These are phyloP conservation scores for Xylocampa areola DNA, from an alignment of 2,888 invertebrate species.

Conservation along the genomic window DNA sequence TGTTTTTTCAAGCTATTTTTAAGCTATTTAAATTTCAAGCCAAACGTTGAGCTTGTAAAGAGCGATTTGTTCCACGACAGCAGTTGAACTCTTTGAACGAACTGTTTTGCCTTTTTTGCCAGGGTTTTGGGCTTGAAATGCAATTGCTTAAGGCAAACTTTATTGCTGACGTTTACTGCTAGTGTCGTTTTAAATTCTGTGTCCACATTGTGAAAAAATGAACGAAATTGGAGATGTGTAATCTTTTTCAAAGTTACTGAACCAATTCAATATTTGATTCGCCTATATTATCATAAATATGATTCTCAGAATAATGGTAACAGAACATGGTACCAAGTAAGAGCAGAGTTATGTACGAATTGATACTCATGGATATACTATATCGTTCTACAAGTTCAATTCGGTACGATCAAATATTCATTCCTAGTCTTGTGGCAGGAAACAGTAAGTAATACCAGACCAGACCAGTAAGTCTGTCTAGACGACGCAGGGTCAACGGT, in stretches of 20 bases:
- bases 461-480: constrained; percentile 56
- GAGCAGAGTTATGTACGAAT: constrained; percentile 1
- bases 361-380: constrained; percentile 14
- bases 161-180: constrained; percentile 48
- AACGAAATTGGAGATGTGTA: constrained; percentile 17
- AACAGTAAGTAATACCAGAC: constrained; percentile 53
- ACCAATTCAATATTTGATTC: constrained; percentile 16
- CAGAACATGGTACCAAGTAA: background rate
- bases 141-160: constrained; percentile 45
- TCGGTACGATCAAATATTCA: constrained; percentile 47
- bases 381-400: constrained; percentile 17
- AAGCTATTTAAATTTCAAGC: constrained; percentile 73
- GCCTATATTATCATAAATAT: too few relatives aligned
- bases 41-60: constrained; percentile 67
- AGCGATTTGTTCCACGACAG: constrained; percentile 67
- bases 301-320: too few relatives aligned
- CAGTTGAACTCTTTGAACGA: constrained; percentile 53
- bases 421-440: constrained; percentile 44
- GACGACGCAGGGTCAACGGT: constrained; percentile 60
- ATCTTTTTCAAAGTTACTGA: constrained; percentile 25
- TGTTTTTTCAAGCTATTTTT: constrained; percentile 62
- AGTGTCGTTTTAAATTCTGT: constrained; percentile 44
- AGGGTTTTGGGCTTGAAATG: constrained; percentile 50
- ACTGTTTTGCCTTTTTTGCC: constrained; percentile 31
- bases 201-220: constrained; percentile 26